Base-by-base conservation (phyloP, 2,113 vertebrate genomes). In the Atrichornis clamosus region DNA sequence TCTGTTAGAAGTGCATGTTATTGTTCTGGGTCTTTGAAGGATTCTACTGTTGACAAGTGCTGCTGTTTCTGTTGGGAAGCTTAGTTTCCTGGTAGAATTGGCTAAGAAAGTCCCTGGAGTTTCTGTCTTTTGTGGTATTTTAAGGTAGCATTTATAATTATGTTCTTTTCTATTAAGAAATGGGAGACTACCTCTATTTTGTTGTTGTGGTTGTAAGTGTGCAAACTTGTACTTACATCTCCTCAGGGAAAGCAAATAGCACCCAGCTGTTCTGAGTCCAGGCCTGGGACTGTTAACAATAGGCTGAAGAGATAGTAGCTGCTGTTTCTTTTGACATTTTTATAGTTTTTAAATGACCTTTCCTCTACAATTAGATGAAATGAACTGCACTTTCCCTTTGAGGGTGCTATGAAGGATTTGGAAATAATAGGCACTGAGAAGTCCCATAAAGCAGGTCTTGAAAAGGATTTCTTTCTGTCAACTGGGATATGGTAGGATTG, bases 401-500 rank as follows among this genome's bases (percentile, higher is more conserved):
- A 85, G 63, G 67, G 82, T 81, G 53, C 52, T 78, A n/a, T 55
- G 58, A 96, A 81, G 84, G 83, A 65, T 68, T 91, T 96, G 73
- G 33, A 90, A 91, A 92, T 79, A 89, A 93, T 74, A 95, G 91
- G 94, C 64, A 86, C 93, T 90, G 84, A 39, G 73, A 80, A 93
- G 50, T 97, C 90, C 87, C 62, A 93, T 13, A 90, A 55, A 88
- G 69, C 82, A 88, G 89, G 80, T 87, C 86, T 77, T 28, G 75
- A 93, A 96, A 94, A 84, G 84, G 59, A 84, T 95, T 95, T 96
- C 70, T 76, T 70, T 79, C 63, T 92, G 27, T 83, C 95, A 96
- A 55, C n/a, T 64, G 64, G 85, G 84, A 85, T 68, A 63, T 5
- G 55, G 85, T 74, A 74, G 87, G 81, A 95, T 58, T 91, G 76